Conservation (phyloP, 2,888 invertebrate species). For the Cryptops parisi region DNA sequence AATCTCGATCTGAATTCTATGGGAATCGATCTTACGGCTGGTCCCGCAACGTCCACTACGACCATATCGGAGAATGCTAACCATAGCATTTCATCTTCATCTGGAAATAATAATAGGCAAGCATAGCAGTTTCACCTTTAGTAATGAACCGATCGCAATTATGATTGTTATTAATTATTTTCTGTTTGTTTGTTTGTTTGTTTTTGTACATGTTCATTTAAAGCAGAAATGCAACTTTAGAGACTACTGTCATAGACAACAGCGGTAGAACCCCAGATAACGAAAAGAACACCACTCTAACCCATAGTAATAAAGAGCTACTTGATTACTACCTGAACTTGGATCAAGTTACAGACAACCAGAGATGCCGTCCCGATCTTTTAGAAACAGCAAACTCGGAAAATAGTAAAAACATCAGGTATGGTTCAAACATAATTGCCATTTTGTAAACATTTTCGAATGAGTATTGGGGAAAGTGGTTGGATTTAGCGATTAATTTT, state of each 20-base stretch:
- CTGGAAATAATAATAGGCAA: conserved; percentile 38
- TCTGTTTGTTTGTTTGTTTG: too few species aligned
- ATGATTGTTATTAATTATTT: neutral
- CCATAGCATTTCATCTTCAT: neutral
- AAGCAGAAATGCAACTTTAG: neutral
- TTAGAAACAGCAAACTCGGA: neutral
- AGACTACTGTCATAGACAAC: neutral
- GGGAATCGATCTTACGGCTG: conserved; percentile 47
- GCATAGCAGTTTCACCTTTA: neutral
- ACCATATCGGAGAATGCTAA: neutral
- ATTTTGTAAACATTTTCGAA: too few species aligned
- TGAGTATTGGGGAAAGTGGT: too few species aligned
- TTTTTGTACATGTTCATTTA: neutral
- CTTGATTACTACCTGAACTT: neutral
- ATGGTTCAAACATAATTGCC: neutral
- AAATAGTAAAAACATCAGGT: neutral
- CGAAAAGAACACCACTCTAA: neutral
- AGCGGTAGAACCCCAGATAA: neutral
- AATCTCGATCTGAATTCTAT: conserved; percentile 51
- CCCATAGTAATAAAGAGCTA: neutral
- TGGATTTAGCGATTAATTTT: too few species aligned
- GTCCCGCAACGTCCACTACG: conserved; percentile 34
- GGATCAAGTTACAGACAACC: neutral
- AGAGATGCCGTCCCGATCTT: neutral
- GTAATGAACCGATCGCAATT: neutral